Conservation (phyloP, 2,888 invertebrate genomes). For the Drepanosiphum platanoidis region DNA sequence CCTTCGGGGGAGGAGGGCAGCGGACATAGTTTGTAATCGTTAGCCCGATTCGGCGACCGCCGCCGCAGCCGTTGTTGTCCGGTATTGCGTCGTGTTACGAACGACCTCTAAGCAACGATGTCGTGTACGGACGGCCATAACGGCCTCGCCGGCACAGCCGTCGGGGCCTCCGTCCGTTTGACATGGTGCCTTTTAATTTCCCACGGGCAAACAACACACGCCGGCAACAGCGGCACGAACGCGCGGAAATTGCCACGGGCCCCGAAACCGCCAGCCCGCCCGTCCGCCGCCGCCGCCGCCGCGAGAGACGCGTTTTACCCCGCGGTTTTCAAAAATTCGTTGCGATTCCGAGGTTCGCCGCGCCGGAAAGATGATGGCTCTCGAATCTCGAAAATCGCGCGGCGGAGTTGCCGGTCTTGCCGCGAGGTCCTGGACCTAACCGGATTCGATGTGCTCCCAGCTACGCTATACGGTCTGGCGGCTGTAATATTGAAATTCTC, state of each 20-base stretch:
- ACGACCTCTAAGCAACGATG: not conserved
- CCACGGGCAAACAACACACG: slow-evolving; percentile 59
- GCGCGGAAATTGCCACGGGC: slow-evolving; percentile 52
- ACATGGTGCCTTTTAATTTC: slow-evolving; percentile 58
- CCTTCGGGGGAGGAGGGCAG: too few relatives aligned
- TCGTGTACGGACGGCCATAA: not conserved
- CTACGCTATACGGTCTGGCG: too few relatives aligned
- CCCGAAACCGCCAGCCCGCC: slow-evolving; percentile 14
- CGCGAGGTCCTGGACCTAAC: too few relatives aligned
- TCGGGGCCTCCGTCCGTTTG: slow-evolving; percentile 20
- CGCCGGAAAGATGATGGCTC: too few relatives aligned
- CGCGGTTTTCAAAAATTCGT: not conserved
- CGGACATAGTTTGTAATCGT: too few relatives aligned
- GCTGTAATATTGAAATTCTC: too few relatives aligned
- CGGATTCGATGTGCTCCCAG: too few relatives aligned
- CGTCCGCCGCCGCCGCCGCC: not conserved
- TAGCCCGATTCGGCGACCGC: slow-evolving; percentile 1
- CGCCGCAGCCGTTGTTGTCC: not conserved
- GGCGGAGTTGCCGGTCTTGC: too few relatives aligned
- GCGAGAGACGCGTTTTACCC: not conserved
- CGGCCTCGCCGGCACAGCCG: not conserved
- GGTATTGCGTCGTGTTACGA: too few relatives aligned
- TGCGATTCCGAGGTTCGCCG: not conserved
- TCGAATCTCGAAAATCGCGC: too few relatives aligned
- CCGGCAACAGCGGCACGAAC: slow-evolving; percentile 25